phyloP scores from a whole-genome alignment of 2,797 vertebrate species.

The Sebastes melanostomus region DNA sequence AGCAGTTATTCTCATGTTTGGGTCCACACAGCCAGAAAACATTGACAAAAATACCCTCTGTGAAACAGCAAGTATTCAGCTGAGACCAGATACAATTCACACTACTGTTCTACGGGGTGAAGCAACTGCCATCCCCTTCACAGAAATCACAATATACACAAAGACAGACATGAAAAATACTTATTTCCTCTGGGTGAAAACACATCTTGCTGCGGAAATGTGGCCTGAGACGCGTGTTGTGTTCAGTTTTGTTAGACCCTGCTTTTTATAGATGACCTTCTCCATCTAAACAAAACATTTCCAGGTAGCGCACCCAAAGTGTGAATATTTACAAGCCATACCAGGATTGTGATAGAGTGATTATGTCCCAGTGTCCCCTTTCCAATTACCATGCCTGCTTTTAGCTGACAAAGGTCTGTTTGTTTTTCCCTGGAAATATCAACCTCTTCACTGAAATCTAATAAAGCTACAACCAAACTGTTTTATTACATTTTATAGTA shows the following conservation, averaged over 20 bases:
- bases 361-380: constrained; percentile 65
- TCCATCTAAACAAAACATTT: constrained; percentile 59
- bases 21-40: constrained; percentile 7
- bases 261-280: constrained; percentile 68
- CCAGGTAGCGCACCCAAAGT: constrained; percentile 29
- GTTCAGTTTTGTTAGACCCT: constrained; percentile 29
- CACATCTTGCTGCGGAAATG: constrained; percentile 50
- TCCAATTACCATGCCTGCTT: constrained; percentile 59
- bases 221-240: constrained; percentile 31
- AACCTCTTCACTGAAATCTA: constrained; percentile 12
- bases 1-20: constrained; percentile 7
- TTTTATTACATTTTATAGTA: neutral
- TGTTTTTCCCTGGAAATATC: constrained; percentile 11
- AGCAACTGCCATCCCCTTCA: constrained; percentile 24
- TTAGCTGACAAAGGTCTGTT: constrained; percentile 12
- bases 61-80: constrained; percentile 43
- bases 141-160: constrained; percentile 36
- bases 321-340: constrained; percentile 59
- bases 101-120: constrained; percentile 54
- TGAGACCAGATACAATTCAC: constrained; percentile 73
- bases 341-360: constrained; percentile 35
- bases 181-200: constrained; percentile 63
- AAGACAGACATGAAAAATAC: constrained; percentile 46
- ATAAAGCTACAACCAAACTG: constrained; percentile 10
- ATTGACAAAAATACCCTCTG: neutral